A percentile compares a stretch with the other conserved stretches of the same genome.
Evolutionary conservation across 1,140 invertebrate species (phyloP).

Genomic region (Sinonovacula constricta): DNA sequence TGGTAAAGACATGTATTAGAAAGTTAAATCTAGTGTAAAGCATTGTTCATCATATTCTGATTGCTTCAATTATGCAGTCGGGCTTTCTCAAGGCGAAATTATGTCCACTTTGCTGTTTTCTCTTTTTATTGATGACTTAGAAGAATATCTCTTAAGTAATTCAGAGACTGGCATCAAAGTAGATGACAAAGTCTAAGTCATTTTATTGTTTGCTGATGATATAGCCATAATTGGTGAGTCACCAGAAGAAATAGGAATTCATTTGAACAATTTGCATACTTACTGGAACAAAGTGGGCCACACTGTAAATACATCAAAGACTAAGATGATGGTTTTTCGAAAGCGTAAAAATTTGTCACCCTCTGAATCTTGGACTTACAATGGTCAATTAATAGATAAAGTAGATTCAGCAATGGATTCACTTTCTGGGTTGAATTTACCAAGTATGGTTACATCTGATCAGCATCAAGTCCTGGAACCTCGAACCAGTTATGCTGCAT

Average conservation of each 20-base stretch:
- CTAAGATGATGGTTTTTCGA: background rate
- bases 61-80: background rate
- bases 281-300: background rate
- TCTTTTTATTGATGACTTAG: background rate
- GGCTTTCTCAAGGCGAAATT: background rate
- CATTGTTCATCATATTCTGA: slow-evolving; percentile 16
- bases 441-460: no score
- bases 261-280: background rate
- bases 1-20: no score
- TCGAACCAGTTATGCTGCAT: no score
- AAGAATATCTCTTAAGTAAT: background rate
- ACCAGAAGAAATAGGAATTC: background rate
- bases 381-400: no score
- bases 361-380: background rate
- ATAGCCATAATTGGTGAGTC: slow-evolving; percentile 1
- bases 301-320: background rate
- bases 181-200: background rate
- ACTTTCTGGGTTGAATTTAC: no score
- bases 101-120: slow-evolving; percentile 9
- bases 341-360: background rate
- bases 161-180: background rate
- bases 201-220: background rate
- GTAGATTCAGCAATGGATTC: no score
- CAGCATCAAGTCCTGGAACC: no score
- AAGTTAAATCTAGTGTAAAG: no score